Evolutionary conservation across 2,888 invertebrate genomes (phyloP).

Genomic region (Nemotelus nigrinus): DNA sequence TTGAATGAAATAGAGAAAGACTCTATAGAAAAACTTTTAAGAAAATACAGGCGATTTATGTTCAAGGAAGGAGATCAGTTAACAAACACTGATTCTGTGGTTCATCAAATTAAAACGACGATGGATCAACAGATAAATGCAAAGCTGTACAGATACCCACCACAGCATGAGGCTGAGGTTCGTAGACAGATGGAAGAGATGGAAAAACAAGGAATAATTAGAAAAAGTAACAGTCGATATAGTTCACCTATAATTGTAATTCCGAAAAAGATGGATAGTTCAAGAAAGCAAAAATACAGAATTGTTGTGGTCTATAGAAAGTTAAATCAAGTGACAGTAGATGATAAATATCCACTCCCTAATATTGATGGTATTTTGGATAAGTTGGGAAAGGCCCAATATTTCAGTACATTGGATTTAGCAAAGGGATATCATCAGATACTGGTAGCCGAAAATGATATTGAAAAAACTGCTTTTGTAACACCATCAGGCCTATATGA

Average conservation of each 20-base stretch:
- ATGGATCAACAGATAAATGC: conserved; percentile 48
- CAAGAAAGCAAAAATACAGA: conserved; percentile 48
- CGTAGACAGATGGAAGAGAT: too few relatives aligned
- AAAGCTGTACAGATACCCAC: conserved; percentile 46
- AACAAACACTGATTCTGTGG: neutral
- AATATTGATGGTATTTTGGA: conserved; percentile 49
- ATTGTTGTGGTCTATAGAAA: conserved; percentile 50
- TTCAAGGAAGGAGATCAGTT: conserved; percentile 48
- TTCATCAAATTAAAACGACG: conserved; percentile 35
- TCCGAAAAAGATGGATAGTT: conserved; percentile 49
- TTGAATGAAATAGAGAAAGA: conserved; percentile 46
- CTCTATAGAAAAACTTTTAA: conserved; percentile 39
- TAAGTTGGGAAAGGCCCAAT: conserved; percentile 46
- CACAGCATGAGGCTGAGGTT: conserved; percentile 32
- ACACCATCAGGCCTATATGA: conserved; percentile 44
- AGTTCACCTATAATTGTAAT: conserved; percentile 46
- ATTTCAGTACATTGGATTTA: conserved; percentile 48
- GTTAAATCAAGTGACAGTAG: conserved; percentile 48
- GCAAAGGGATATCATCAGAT: conserved; percentile 49
- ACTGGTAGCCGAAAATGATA: conserved; percentile 46
- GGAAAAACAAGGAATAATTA: too few relatives aligned
- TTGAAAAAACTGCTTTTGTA: conserved; percentile 49
- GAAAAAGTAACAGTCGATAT: conserved; percentile 37
- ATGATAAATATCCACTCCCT: conserved; percentile 50
- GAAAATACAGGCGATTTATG: conserved; percentile 47